Percentiles rank a stretch among this genome's conserved stretches.
phyloP scores from a whole-genome alignment of 2,888 invertebrate genomes.

The Pyralis farinalis region DNA sequence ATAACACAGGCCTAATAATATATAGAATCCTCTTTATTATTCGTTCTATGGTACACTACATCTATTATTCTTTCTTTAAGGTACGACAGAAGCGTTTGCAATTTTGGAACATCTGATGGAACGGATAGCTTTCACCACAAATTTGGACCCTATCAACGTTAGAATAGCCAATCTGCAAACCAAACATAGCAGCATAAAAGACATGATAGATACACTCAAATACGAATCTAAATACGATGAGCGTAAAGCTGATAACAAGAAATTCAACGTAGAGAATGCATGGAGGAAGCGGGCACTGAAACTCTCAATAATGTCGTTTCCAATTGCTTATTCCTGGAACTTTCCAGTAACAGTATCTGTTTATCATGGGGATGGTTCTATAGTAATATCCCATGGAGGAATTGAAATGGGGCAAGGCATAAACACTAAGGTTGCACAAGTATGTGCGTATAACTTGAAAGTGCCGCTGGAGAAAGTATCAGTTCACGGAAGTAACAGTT shows the following conservation, averaged over 20 bases:
- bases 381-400: constrained; percentile 85
- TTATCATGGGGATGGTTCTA: constrained; percentile 84
- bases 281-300: constrained; percentile 87
- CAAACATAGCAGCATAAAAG: constrained; percentile 44
- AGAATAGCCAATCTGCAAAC: constrained; percentile 72
- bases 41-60: too few relatives aligned
- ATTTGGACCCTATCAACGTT: constrained; percentile 82
- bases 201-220: constrained; percentile 81
- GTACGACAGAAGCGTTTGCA: constrained; percentile 79
- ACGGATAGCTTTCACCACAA: constrained; percentile 77
- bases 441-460: constrained; percentile 84
- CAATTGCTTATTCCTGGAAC: constrained; percentile 72
- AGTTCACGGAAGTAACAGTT: constrained; percentile 84
- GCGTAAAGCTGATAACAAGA: constrained; percentile 68
- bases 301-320: constrained; percentile 84
- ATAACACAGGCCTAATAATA: too few relatives aligned
- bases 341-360: constrained; percentile 83
- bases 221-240: constrained; percentile 77
- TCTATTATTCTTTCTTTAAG: constrained; percentile 46
- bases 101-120: constrained; percentile 85
- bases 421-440: constrained; percentile 84
- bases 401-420: constrained; percentile 90
- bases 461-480: constrained; percentile 81
- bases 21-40: too few relatives aligned
- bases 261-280: constrained; percentile 83